Percentiles rank a stretch among this genome's conserved stretches.
Conservation (phyloP, 2,113 vertebrate species). For the Zapornia atra region DNA sequence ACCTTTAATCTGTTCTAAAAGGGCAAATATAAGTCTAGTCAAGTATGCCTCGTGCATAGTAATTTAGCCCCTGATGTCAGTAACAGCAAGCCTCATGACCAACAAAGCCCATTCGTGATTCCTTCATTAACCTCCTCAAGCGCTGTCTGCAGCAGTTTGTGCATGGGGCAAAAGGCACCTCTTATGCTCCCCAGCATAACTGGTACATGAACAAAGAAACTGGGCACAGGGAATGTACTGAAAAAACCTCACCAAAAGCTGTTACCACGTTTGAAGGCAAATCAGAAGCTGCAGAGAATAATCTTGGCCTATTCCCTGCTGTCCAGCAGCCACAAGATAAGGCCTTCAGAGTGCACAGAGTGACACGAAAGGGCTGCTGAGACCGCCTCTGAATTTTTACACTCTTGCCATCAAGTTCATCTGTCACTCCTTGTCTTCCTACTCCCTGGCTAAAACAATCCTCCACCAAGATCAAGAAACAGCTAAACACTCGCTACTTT, state of each 20-base stretch:
- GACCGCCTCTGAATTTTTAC: neutral
- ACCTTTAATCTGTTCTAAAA: constrained; percentile 40
- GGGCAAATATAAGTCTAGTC: neutral
- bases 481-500: neutral
- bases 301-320: neutral
- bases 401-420: neutral
- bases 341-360: neutral
- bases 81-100: neutral
- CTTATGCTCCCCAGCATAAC: neutral
- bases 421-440: neutral
- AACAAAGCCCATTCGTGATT: neutral
- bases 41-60: constrained; percentile 4
- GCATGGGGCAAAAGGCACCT: neutral
- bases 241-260: neutral
- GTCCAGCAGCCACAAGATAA: neutral
- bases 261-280: neutral
- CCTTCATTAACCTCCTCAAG: neutral
- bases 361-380: neutral
- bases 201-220: neutral
- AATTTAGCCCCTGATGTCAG: neutral
- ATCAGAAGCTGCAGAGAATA: neutral
- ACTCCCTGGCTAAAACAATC: neutral
- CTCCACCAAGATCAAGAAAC: neutral
- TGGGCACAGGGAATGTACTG: neutral
- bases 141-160: fast-evolving